Percentiles rank a stretch among this genome's conserved stretches.
Evolutionary conservation across 2,888 invertebrate species (phyloP).

Genomic region (Cheilosia soror): DNA sequence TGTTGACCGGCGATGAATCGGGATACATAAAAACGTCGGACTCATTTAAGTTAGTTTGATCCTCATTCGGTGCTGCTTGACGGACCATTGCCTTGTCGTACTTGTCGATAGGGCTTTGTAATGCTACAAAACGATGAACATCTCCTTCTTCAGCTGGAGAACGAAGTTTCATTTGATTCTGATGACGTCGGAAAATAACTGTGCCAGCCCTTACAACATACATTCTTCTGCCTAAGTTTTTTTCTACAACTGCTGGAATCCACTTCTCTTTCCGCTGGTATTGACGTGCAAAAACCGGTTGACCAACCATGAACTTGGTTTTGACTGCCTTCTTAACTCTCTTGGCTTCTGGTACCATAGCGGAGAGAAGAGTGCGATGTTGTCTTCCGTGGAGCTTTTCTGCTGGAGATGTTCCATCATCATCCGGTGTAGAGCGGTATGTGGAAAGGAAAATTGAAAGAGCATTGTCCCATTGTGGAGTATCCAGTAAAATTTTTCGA

Average conservation of each 20-base stretch:
- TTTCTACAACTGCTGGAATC: slow-evolving; percentile 1
- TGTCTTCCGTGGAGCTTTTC: slow-evolving; percentile 42
- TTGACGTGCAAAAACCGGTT: slow-evolving; percentile 25
- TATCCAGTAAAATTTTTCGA: slow-evolving; percentile 34
- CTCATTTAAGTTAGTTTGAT: neutral
- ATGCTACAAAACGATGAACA: neutral
- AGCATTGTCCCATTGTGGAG: slow-evolving; percentile 1
- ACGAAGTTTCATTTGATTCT: slow-evolving; percentile 15
- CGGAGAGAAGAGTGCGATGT: slow-evolving; percentile 15
- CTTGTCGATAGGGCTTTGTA: neutral
- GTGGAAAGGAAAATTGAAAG: slow-evolving; percentile 23
- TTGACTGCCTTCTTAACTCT: neutral
- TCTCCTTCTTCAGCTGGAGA: neutral
- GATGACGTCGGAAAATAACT: slow-evolving; percentile 5
- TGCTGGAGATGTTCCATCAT: slow-evolving; percentile 10
- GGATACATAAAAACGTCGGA: neutral
- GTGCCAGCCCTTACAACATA: slow-evolving; percentile 13
- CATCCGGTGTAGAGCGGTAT: slow-evolving; percentile 46
- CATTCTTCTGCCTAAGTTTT: slow-evolving; percentile 18
- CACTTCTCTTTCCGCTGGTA: slow-evolving; percentile 13
- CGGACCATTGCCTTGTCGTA: neutral
- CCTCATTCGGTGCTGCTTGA: neutral
- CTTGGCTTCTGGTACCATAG: slow-evolving; percentile 1
- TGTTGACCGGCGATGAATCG: neutral
- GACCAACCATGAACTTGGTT: slow-evolving; percentile 13